Evolutionary conservation across 2,113 vertebrate genomes (phyloP).

Genomic region (Macrotus californicus): DNA sequence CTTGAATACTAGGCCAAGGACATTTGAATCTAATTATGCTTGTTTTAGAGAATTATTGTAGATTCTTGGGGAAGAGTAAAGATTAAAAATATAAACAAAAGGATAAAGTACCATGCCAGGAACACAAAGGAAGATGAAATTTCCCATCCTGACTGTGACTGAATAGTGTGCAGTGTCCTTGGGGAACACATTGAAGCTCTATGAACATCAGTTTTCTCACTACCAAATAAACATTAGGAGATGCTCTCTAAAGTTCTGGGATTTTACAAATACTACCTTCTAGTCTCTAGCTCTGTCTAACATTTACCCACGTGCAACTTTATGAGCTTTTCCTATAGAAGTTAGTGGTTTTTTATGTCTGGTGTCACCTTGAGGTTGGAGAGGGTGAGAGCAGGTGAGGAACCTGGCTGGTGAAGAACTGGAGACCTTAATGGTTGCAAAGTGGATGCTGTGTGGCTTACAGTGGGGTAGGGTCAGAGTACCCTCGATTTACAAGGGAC

Average conservation of each 20-base stretch:
- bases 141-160: not conserved
- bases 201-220: not conserved
- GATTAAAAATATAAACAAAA: not conserved
- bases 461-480: no score
- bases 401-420: not conserved
- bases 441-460: not conserved
- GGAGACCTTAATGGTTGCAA: not conserved
- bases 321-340: not conserved
- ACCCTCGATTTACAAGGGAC: not conserved
- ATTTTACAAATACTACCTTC: not conserved
- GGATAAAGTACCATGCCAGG: not conserved
- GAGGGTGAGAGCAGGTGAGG: not conserved
- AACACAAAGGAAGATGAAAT: not conserved
- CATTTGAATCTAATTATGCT: not conserved
- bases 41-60: not conserved
- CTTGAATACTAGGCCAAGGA: not conserved
- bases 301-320: not conserved
- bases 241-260: not conserved
- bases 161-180: not conserved
- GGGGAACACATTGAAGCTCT: not conserved
- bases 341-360: not conserved
- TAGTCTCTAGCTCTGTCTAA: not conserved
- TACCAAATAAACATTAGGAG: not conserved
- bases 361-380: not conserved
- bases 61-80: not conserved